A percentile compares a stretch with the other conserved stretches of the same genome.
Evolutionary conservation across 1,140 invertebrate genomes (phyloP).

Genomic region (Andrena cerasifolii): DNA sequence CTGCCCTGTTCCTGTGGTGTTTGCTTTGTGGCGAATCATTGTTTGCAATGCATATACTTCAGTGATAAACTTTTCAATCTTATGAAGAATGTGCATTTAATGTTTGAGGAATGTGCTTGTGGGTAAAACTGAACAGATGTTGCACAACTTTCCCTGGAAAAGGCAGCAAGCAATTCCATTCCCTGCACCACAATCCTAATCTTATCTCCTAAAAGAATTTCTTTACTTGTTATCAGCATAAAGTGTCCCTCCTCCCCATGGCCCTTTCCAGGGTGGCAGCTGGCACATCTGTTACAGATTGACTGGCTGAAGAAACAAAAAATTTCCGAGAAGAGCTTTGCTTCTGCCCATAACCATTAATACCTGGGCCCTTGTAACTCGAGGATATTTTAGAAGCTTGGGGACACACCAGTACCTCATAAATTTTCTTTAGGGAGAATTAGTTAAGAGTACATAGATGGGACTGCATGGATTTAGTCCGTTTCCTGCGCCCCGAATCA

Average conservation of each 20-base stretch:
- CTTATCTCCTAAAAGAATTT: conserved; percentile 49
- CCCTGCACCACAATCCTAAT: conserved; percentile 29
- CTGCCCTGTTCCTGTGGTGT: not conserved
- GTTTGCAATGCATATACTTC: not conserved
- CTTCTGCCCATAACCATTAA: conserved; percentile 67
- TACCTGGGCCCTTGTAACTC: conserved; percentile 53
- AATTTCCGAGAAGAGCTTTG: conserved; percentile 59
- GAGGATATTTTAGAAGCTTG: conserved; percentile 53
- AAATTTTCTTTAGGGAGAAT: conserved; percentile 54
- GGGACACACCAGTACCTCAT: conserved; percentile 41
- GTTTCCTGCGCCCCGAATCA: not conserved
- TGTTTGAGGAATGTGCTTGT: not conserved
- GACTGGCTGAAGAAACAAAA: conserved; percentile 61
- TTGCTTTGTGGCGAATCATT: not conserved
- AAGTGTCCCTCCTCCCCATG: conserved; percentile 45
- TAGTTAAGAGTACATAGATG: conserved; percentile 44
- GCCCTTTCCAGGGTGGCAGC: conserved; percentile 58
- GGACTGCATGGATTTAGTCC: conserved; percentile 34
- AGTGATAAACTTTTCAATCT: not conserved
- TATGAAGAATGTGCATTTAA: not conserved
- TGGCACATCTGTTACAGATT: conserved; percentile 68
- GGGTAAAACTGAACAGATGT: conserved; percentile 25
- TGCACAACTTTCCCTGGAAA: conserved; percentile 17
- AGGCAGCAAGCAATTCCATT: conserved; percentile 31
- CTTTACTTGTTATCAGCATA: conserved; percentile 61